Conservation (phyloP, 2,888 invertebrate species). For the Lithophane ornitopus region DNA sequence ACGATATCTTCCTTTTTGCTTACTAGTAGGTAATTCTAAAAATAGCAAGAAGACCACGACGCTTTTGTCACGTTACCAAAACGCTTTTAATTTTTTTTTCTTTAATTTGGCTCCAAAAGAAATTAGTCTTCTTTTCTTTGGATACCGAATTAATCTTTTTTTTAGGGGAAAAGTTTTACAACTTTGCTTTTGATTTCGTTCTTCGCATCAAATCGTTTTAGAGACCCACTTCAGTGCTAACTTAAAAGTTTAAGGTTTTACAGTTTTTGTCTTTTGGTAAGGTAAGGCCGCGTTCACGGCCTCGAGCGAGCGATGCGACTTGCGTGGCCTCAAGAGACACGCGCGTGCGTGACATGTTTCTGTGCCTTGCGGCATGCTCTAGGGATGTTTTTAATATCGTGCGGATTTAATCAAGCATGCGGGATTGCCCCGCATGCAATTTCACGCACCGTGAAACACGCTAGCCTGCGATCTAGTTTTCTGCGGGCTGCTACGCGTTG, state of each 20-base stretch:
- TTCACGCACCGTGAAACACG: too few species aligned
- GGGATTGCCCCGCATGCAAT: too few species aligned
- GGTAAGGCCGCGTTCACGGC: neutral
- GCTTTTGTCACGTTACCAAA: constrained; percentile 4
- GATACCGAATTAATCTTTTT: constrained; percentile 40
- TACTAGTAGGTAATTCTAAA: neutral
- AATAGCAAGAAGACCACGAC: neutral
- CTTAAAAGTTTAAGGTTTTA: neutral
- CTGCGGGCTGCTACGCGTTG: too few species aligned
- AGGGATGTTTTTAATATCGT: too few species aligned
- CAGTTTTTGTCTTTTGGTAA: neutral
- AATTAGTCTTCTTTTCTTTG: constrained; percentile 29
- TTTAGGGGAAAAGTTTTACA: constrained; percentile 38
- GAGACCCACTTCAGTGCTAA: constrained; percentile 21
- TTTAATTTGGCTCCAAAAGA: constrained; percentile 12
- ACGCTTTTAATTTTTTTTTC: constrained; percentile 30
- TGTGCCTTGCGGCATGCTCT: neutral
- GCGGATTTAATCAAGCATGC: too few species aligned
- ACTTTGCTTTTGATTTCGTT: constrained; percentile 37
- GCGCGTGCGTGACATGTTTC: neutral
- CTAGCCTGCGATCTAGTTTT: too few species aligned
- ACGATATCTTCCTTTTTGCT: neutral
- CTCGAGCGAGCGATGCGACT: neutral
- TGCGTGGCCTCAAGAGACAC: neutral
- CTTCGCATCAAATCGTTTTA: constrained; percentile 22